Evolutionary conservation across 2,113 vertebrate species (phyloP).

Genomic region (Anguilla rostrata): DNA sequence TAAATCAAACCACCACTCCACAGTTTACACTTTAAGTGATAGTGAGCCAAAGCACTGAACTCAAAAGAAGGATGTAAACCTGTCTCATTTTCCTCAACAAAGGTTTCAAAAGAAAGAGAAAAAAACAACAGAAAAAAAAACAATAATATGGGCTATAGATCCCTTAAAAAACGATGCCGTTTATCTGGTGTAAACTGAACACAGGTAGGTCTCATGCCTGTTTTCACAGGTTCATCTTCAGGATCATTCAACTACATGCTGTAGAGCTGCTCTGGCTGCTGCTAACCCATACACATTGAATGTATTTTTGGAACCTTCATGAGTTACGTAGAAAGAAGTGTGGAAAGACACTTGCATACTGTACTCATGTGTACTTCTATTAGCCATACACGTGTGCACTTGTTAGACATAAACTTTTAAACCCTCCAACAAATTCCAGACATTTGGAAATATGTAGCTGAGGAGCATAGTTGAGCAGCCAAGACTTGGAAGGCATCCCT

Average conservation of each 20-base stretch:
- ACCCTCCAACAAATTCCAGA: not conserved
- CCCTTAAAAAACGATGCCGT: not conserved
- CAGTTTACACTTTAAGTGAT: conserved; percentile 29
- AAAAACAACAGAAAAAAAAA: conserved; percentile 17
- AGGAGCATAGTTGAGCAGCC: not conserved
- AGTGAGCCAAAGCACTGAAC: conserved; percentile 17
- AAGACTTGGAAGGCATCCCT: not conserved
- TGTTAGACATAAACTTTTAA: not conserved
- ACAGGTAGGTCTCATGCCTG: not conserved
- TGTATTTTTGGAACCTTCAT: not conserved
- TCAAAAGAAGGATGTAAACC: conserved; percentile 19
- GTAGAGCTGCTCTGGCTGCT: not conserved
- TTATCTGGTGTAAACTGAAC: conserved; percentile 14
- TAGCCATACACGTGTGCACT: not conserved
- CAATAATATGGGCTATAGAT: not conserved
- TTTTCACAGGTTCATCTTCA: not conserved
- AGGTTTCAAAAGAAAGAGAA: conserved; percentile 10
- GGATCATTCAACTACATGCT: not conserved
- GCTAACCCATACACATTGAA: not conserved
- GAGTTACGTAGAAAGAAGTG: not conserved
- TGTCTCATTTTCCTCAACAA: conserved; percentile 28
- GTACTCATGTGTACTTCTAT: not conserved
- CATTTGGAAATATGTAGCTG: not conserved
- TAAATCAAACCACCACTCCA: conserved; percentile 33
- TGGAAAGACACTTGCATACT: not conserved